Conservation (phyloP, 2,888 invertebrate genomes). For the Melieria omissa region DNA sequence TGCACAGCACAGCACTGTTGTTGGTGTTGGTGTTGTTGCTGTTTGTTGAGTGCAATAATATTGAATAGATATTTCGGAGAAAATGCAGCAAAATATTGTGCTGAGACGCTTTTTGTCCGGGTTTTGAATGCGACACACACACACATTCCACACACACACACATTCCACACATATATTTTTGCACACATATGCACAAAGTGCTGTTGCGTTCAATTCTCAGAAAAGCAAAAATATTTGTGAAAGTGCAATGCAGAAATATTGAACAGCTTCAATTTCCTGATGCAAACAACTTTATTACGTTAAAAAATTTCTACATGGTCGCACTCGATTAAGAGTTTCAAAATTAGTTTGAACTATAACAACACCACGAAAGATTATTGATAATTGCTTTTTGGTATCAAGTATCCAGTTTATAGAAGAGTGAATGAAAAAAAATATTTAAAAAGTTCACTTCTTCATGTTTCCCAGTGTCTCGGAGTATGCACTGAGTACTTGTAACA, state of each 20-base stretch:
- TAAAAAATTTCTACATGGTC: not conserved
- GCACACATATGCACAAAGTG: not conserved
- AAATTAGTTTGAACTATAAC: too few species aligned
- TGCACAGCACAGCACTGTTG: not conserved
- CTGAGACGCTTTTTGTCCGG: not conserved
- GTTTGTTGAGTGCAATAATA: not conserved
- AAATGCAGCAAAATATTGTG: not conserved
- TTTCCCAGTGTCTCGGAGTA: too few species aligned
- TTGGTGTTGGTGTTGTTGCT: not conserved
- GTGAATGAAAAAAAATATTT: too few species aligned
- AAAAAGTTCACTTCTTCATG: too few species aligned
- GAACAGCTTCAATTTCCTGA: constrained; percentile 6
- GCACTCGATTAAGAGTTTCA: not conserved
- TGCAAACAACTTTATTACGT: not conserved
- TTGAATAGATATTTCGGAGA: not conserved
- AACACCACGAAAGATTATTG: too few species aligned
- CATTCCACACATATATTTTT: not conserved
- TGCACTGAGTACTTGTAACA: too few species aligned
- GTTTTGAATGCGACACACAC: not conserved
- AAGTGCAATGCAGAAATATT: not conserved
- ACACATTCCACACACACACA: not conserved
- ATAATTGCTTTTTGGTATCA: too few species aligned
- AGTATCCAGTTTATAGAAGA: too few species aligned
- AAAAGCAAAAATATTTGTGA: too few species aligned
- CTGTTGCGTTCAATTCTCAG: not conserved